These are phyloP conservation scores for Neomorphus geoffroyi DNA, from an alignment of 2,797 vertebrate genomes.

Conservation along the genomic window DNA sequence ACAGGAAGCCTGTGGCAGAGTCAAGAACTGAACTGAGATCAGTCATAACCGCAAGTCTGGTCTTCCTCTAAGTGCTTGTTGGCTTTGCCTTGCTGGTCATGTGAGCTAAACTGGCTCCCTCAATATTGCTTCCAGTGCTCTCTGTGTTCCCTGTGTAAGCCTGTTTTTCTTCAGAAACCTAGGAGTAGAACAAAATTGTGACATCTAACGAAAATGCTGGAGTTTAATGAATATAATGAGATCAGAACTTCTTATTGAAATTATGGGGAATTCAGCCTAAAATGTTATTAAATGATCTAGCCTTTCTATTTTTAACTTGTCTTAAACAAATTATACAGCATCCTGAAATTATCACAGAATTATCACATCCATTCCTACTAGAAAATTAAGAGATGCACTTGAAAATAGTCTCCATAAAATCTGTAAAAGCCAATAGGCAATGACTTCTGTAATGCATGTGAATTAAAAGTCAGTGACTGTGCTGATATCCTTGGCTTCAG, in stretches of 20 bases:
- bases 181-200: background rate
- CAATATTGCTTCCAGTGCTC: background rate
- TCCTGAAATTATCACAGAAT: background rate
- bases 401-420: background rate
- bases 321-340: background rate
- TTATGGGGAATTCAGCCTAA: background rate
- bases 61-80: slow-evolving; percentile 13
- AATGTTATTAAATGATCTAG: background rate
- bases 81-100: slow-evolving; percentile 29
- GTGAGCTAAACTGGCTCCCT: slow-evolving; percentile 15
- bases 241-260: background rate
- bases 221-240: background rate
- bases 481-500: background rate
- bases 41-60: slow-evolving; percentile 28
- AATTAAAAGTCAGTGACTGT: background rate
- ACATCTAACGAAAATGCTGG: background rate
- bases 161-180: background rate
- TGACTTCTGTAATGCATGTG: background rate
- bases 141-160: background rate
- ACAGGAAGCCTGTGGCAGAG: slow-evolving; percentile 43
- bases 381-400: background rate
- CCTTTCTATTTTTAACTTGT: background rate
- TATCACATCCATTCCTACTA: background rate
- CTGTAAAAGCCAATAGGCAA: background rate
- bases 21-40: slow-evolving; percentile 31